These are phyloP conservation scores for Protomyctophum bolini DNA, from an alignment of 2,113 vertebrate species.

Conservation along the genomic window DNA sequence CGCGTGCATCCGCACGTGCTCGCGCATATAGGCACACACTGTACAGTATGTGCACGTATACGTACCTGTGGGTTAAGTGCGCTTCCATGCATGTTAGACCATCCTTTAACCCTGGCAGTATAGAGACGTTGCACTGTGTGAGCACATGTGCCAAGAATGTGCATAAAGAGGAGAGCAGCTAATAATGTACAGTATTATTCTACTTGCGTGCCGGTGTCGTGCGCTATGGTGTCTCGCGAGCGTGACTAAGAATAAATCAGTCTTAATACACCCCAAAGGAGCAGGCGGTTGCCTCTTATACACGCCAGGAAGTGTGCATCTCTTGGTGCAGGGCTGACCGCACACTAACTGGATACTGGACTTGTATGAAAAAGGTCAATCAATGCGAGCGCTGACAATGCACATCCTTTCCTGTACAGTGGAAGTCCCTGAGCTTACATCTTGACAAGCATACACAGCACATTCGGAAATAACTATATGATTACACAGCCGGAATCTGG, in stretches of 20 bases:
- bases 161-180: conserved; percentile 34
- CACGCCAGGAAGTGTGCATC: not conserved
- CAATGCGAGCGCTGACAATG: too few species aligned
- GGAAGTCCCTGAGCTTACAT: too few species aligned
- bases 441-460: too few species aligned
- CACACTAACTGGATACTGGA: conserved; percentile 36
- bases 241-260: too few species aligned
- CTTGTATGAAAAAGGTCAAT: not conserved
- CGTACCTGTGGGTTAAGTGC: not conserved
- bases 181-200: too few species aligned
- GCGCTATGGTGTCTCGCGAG: too few species aligned
- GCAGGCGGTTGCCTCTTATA: conserved; percentile 15
- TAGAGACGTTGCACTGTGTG: conserved; percentile 28
- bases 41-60: not conserved
- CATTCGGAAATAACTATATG: too few species aligned
- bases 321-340: conserved; percentile 38
- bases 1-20: not conserved
- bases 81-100: conserved; percentile 2
- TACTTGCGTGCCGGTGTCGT: too few species aligned
- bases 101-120: conserved; percentile 16
- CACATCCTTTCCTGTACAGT: too few species aligned
- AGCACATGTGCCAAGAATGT: conserved; percentile 33
- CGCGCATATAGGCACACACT: not conserved
- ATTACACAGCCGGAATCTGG: too few species aligned
- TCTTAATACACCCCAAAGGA: conserved; percentile 24